Evolutionary conservation across 2,113 vertebrate genomes (phyloP).

Genomic region (Onychostoma macrolepis): DNA sequence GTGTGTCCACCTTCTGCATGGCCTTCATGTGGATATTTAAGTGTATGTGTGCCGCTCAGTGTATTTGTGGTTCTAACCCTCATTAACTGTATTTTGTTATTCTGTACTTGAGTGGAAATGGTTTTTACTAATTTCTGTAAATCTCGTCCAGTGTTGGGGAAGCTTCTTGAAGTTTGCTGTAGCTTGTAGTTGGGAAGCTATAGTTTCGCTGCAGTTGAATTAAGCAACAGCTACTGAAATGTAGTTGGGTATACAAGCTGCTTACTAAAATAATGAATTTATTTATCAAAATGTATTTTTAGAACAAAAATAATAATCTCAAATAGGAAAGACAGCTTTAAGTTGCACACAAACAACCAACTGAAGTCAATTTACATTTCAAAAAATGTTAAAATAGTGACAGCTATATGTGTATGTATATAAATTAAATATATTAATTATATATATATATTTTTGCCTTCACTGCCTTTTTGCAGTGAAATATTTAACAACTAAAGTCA

Average conservation of each 20-base stretch:
- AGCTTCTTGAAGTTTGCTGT: neutral
- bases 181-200: neutral
- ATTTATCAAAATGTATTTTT: neutral
- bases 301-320: neutral
- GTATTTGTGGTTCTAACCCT: constrained; percentile 39
- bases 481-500: too few species aligned
- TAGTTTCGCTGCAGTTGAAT: neutral
- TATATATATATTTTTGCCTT: too few species aligned
- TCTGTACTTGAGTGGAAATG: neutral
- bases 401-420: too few species aligned
- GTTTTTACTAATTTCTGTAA: neutral
- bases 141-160: constrained; percentile 6
- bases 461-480: too few species aligned
- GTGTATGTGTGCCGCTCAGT: constrained; percentile 34
- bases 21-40: constrained; percentile 47
- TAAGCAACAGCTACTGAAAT: neutral
- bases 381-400: too few species aligned
- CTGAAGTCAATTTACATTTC: too few species aligned
- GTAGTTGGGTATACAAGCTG: neutral
- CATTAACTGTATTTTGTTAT: constrained; percentile 21
- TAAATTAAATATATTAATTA: too few species aligned
- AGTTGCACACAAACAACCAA: neutral
- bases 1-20: constrained; percentile 71
- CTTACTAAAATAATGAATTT: neutral
- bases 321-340: neutral